phyloP scores from a whole-genome alignment of 2,888 invertebrate genomes.

The Drosophila multiciliata region DNA sequence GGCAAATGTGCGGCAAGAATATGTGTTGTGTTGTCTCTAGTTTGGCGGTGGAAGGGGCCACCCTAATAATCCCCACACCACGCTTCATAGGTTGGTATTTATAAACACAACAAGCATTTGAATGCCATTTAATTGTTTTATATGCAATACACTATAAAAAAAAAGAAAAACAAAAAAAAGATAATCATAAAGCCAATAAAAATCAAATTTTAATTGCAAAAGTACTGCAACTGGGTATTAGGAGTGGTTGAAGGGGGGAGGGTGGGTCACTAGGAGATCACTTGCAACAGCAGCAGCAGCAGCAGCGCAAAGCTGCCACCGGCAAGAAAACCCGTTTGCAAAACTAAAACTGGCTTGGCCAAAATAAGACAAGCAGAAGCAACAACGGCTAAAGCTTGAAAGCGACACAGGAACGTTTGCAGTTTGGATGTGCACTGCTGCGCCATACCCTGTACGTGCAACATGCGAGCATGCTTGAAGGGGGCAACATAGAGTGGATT shows the following conservation, averaged over 20 bases:
- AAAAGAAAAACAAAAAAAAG: not conserved
- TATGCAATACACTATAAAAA: slow-evolving; percentile 24
- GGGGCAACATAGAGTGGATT: not conserved
- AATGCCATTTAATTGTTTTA: slow-evolving; percentile 74
- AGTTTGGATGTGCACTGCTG: not conserved
- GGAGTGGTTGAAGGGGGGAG: not conserved
- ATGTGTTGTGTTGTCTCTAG: slow-evolving; percentile 33
- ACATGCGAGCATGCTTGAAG: not conserved
- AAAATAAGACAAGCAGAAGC: slow-evolving; percentile 40
- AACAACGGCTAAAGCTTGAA: slow-evolving; percentile 1
- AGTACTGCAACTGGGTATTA: not conserved
- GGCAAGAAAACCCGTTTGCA: slow-evolving; percentile 42
- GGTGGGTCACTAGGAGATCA: not conserved
- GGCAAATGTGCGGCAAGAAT: slow-evolving; percentile 71
- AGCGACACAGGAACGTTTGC: slow-evolving; percentile 4
- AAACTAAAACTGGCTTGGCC: slow-evolving; percentile 56
- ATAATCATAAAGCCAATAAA: slow-evolving; percentile 53
- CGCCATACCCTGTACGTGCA: not conserved
- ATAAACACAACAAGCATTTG: slow-evolving; percentile 69
- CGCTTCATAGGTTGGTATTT: slow-evolving; percentile 52
- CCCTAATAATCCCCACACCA: not conserved
- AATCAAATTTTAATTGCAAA: slow-evolving; percentile 73
- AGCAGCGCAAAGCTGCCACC: not conserved
- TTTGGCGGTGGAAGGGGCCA: not conserved
- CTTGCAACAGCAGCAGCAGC: slow-evolving; percentile 14